phyloP scores from a whole-genome alignment of 2,113 vertebrate species.

The Thermophis baileyi region DNA sequence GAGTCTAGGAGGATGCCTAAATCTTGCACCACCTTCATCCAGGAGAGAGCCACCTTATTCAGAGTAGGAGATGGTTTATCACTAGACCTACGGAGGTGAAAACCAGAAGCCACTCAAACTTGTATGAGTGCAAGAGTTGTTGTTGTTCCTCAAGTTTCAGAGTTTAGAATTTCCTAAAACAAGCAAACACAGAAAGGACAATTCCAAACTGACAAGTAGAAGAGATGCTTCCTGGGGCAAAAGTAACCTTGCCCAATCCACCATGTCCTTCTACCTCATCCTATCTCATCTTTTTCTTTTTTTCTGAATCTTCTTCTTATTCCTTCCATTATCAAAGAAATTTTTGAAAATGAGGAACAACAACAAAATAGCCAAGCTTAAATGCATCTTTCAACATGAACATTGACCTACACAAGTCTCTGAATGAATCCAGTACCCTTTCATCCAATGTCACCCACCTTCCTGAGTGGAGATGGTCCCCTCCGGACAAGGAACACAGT shows the following conservation, averaged over 20 bases:
- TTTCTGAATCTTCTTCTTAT: background rate
- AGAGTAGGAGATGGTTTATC: background rate
- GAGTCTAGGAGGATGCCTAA: background rate
- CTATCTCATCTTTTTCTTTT: too few species aligned
- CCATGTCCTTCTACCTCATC: background rate
- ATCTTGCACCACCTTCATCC: background rate
- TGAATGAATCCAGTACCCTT: too few species aligned
- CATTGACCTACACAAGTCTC: too few species aligned
- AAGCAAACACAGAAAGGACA: background rate
- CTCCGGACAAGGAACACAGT: too few species aligned
- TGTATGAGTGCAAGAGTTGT: background rate
- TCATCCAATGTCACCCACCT: too few species aligned
- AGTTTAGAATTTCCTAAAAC: background rate
- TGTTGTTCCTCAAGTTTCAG: background rate
- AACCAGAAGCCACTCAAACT: too few species aligned
- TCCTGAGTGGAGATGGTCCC: too few species aligned
- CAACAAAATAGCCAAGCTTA: too few species aligned
- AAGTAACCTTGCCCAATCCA: background rate
- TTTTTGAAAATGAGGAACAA: too few species aligned
- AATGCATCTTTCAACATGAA: too few species aligned
- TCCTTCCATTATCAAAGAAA: too few species aligned
- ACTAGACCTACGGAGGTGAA: too few species aligned
- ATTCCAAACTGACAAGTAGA: background rate
- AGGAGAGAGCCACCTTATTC: background rate
- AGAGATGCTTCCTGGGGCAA: background rate